phyloP scores from a whole-genome alignment of 1,140 invertebrate species.

The Cyclina sinensis region DNA sequence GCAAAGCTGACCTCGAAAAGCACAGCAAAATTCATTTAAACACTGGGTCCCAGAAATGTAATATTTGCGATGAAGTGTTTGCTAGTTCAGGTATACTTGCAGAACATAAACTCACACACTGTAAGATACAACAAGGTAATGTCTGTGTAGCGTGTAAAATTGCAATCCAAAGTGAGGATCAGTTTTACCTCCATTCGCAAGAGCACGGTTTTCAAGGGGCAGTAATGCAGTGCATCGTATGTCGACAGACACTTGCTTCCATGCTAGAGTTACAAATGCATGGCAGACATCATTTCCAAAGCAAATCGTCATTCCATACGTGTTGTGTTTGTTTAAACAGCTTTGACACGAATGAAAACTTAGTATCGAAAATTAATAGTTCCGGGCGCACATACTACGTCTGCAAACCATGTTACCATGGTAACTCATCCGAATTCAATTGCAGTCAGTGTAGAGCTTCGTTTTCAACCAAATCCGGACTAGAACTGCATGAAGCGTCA shows the following conservation, averaged over 20 bases:
- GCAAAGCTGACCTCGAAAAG: constrained; percentile 94
- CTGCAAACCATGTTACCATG: constrained; percentile 90
- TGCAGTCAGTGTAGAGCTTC: constrained; percentile 89
- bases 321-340: constrained; percentile 86
- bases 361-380: constrained; percentile 82
- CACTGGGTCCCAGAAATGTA: constrained; percentile 95
- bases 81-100: constrained; percentile 93
- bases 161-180: constrained; percentile 84
- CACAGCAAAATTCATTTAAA: constrained; percentile 92
- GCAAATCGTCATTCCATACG: constrained; percentile 80
- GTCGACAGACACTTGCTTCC: constrained; percentile 93
- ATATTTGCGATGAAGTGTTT: constrained; percentile 97
- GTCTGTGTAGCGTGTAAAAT: constrained; percentile 87
- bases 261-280: constrained; percentile 96
- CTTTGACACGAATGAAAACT: constrained; percentile 84
- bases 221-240: constrained; percentile 80
- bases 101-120: constrained; percentile 96
- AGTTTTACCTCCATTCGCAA: constrained; percentile 90
- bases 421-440: constrained; percentile 80
- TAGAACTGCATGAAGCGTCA: constrained; percentile 89
- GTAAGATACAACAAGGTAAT: constrained; percentile 92
- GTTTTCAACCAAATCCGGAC: constrained; percentile 90
- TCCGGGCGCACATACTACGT: constrained; percentile 86
- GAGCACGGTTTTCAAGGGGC: constrained; percentile 89
- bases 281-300: constrained; percentile 91